phyloP scores from a whole-genome alignment of 2,888 invertebrate species.

The Byasa hedistus region DNA sequence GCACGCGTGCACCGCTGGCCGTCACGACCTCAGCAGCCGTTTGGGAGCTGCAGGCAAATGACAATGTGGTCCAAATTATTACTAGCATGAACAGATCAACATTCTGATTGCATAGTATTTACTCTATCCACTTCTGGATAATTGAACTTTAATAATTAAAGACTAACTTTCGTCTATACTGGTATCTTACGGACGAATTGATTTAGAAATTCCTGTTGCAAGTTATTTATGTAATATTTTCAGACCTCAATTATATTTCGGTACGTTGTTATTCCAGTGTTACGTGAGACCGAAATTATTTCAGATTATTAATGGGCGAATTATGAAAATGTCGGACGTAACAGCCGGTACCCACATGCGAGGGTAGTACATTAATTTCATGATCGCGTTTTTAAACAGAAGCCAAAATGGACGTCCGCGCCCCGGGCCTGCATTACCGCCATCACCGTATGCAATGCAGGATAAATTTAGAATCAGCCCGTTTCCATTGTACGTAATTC shows the following conservation, averaged over 20 bases:
- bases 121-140: not conserved
- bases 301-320: conserved; percentile 41
- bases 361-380: conserved; percentile 61
- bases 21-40: conserved; percentile 22
- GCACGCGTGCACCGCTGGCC: conserved; percentile 20
- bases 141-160: no score
- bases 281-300: conserved; percentile 21
- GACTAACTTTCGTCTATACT: no score
- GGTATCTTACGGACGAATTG: no score
- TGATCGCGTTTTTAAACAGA: conserved; percentile 71
- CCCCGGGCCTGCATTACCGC: conserved; percentile 60
- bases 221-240: not conserved
- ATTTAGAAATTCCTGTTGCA: not conserved
- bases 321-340: conserved; percentile 32
- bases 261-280: conserved; percentile 13
- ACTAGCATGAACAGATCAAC: not conserved
- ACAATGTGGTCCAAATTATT: not conserved
- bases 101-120: not conserved
- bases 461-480: conserved; percentile 40
- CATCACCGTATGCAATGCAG: conserved; percentile 52
- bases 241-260: not conserved
- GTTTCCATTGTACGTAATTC: conserved; percentile 37
- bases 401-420: conserved; percentile 71
- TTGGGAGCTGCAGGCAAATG: conserved; percentile 9
- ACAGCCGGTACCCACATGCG: conserved; percentile 36